A percentile compares a stretch with the other conserved stretches of the same genome.
phyloP scores from a whole-genome alignment of 2,797 vertebrate genomes.

The Yasuhikotakia modesta region DNA sequence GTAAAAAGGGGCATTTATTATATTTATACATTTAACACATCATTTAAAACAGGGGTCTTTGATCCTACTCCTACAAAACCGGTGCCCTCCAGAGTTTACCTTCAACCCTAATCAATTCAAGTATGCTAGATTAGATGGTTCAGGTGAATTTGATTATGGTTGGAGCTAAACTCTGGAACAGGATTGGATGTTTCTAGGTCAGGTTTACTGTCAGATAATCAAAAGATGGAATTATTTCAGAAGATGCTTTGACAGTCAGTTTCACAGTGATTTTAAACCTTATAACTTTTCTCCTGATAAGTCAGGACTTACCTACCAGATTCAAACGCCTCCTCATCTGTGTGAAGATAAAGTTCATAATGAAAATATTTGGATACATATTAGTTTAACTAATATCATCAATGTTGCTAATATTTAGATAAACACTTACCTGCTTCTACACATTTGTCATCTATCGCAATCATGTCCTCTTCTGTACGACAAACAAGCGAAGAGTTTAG shows the following conservation, averaged over 20 bases:
- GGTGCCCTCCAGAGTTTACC: too few relatives aligned
- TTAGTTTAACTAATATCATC: too few relatives aligned
- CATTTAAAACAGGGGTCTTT: not conserved
- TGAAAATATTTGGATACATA: not conserved
- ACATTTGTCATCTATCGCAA: constrained; percentile 89
- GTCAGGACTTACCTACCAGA: constrained; percentile 88
- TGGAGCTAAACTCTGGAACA: not conserved
- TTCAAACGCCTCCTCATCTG: constrained; percentile 97
- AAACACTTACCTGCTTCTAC: constrained; percentile 88
- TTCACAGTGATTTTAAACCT: not conserved
- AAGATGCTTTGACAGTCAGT: not conserved
- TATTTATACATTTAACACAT: not conserved
- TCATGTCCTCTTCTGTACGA: constrained; percentile 85
- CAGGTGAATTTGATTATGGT: too few relatives aligned
- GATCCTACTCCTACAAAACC: too few relatives aligned
- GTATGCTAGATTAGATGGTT: too few relatives aligned
- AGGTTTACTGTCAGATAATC: too few relatives aligned
- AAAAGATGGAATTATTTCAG: not conserved
- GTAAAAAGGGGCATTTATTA: not conserved
- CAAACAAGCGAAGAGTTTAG: constrained; percentile 42
- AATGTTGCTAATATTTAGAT: not conserved
- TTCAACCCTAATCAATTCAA: too few relatives aligned
- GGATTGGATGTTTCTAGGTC: too few relatives aligned
- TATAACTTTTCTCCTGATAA: constrained; percentile 26
- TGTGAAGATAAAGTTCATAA: constrained; percentile 46